These are phyloP conservation scores for Thalassophryne amazonica DNA, from an alignment of 2,797 vertebrate species.

Conservation along the genomic window DNA sequence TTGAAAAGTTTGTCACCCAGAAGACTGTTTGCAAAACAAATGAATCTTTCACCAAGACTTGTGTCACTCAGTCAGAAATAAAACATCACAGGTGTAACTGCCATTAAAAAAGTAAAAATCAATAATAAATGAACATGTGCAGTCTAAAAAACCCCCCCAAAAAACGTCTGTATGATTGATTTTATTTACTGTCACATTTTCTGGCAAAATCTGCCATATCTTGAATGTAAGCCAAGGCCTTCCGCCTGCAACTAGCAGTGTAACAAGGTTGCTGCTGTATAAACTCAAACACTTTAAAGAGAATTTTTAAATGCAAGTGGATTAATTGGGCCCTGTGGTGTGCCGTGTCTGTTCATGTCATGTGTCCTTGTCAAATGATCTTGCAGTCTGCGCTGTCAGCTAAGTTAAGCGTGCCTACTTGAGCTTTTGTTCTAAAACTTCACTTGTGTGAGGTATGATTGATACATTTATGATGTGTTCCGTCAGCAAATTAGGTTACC, in stretches of 20 bases:
- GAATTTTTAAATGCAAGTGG: conserved; percentile 56
- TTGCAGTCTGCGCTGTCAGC: conserved; percentile 25
- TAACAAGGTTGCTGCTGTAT: conserved; percentile 43
- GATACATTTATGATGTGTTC: conserved; percentile 9
- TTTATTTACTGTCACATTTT: conserved; percentile 21
- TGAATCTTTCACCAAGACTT: no score
- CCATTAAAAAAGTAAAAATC: no score
- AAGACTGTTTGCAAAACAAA: no score
- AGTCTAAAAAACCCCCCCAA: no score
- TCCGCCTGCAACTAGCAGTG: conserved; percentile 32
- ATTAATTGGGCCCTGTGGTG: conserved; percentile 53
- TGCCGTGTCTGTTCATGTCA: conserved; percentile 21
- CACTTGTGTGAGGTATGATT: background rate
- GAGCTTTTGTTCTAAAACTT: conserved; percentile 4
- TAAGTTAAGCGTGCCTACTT: background rate
- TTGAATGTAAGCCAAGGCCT: conserved; percentile 54
- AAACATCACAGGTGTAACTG: no score
- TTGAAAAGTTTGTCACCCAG: no score
- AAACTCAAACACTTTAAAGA: conserved; percentile 55
- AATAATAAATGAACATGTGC: no score
- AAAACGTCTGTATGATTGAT: no score
- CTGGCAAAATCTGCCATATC: conserved; percentile 31
- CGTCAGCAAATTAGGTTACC: conserved; percentile 34
- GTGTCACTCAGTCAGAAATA: no score
- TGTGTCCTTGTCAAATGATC: conserved; percentile 50